Conservation (phyloP, 2,797 vertebrate genomes). For the Phoebastria nigripes region DNA sequence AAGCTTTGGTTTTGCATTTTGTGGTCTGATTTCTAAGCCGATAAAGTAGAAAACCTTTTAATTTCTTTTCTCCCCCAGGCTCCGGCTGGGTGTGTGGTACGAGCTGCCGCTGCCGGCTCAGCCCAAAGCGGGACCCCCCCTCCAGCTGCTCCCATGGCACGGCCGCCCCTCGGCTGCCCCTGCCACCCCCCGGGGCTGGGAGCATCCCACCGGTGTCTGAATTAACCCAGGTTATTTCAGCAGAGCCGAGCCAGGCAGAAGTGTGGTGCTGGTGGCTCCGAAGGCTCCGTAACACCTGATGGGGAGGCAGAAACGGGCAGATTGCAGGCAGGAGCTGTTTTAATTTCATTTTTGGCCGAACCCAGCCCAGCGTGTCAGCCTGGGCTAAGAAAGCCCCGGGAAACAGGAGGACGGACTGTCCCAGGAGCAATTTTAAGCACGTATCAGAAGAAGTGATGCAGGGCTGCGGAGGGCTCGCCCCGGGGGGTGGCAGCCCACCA, state of each 20-base stretch:
- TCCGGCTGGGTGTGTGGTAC: neutral
- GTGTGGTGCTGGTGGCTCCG: neutral
- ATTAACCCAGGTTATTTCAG: fast-evolving
- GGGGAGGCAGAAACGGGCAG: neutral
- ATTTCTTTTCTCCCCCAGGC: neutral
- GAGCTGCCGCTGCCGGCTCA: neutral
- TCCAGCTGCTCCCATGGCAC: fast-evolving
- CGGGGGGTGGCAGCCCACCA: neutral
- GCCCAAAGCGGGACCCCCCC: fast-evolving
- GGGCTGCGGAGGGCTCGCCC: neutral
- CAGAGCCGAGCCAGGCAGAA: neutral
- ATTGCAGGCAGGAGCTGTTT: neutral
- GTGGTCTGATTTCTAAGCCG: neutral
- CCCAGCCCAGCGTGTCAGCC: neutral
- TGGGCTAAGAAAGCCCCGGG: neutral
- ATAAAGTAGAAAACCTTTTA: neutral
- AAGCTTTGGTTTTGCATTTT: neutral
- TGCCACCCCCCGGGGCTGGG: neutral
- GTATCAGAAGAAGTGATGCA: neutral
- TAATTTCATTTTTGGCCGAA: neutral
- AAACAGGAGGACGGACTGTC: neutral
- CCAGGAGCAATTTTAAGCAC: neutral
- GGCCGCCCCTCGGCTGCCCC: neutral
- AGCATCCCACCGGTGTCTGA: neutral
- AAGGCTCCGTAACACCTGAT: fast-evolving